Evolutionary conservation across 2,113 vertebrate species (phyloP).

Genomic region (Phoxinus phoxinus): DNA sequence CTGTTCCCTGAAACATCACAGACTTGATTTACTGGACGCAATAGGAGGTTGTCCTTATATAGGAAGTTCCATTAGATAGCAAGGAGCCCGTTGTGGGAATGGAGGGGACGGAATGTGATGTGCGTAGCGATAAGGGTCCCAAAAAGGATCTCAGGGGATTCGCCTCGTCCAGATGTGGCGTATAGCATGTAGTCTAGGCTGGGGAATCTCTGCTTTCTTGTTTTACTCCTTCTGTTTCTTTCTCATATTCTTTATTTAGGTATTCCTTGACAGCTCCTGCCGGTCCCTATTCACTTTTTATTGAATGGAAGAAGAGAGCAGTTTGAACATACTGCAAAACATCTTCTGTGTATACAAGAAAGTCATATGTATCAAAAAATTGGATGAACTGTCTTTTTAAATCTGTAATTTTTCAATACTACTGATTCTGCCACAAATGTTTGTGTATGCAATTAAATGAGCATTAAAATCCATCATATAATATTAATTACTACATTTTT

Average conservation of each 20-base stretch:
- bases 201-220: slow-evolving; percentile 62
- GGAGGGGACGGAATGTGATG: slow-evolving; percentile 63
- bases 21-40: slow-evolving; percentile 74
- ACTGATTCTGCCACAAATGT: background rate
- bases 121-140: slow-evolving; percentile 52
- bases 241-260: background rate
- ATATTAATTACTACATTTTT: background rate
- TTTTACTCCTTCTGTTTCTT: slow-evolving; percentile 49
- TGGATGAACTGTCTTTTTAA: background rate
- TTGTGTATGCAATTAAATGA: background rate
- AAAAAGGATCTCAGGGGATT: slow-evolving; percentile 44
- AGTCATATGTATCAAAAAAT: too few relatives aligned
- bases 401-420: background rate
- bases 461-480: background rate
- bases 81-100: slow-evolving; percentile 62
- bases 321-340: background rate
- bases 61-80: slow-evolving; percentile 75
- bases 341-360: background rate
- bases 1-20: slow-evolving; percentile 62
- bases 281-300: background rate
- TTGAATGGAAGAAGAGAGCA: background rate
- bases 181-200: slow-evolving; percentile 39
- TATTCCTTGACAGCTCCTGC: background rate
- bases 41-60: slow-evolving; percentile 79
- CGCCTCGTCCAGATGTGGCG: slow-evolving; percentile 18